Evolutionary conservation across 2,113 vertebrate genomes (phyloP).

Genomic region (Lonchura striata): DNA sequence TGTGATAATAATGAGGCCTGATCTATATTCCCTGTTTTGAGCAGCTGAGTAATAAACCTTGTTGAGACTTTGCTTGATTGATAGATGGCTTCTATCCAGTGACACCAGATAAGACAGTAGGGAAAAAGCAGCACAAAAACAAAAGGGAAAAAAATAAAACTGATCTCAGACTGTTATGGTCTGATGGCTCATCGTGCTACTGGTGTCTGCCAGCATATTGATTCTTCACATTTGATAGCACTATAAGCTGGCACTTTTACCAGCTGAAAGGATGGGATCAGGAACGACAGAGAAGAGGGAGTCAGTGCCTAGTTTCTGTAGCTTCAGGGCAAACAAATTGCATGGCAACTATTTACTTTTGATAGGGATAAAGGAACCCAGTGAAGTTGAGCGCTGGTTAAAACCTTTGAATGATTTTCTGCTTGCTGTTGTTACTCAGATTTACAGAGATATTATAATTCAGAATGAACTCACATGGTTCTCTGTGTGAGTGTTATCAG

Average conservation of each 20-base stretch:
- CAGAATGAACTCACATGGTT: not conserved
- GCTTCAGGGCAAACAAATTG: conserved; percentile 34
- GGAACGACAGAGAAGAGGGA: conserved; percentile 34
- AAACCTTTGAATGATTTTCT: conserved; percentile 47
- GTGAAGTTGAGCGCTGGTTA: not conserved
- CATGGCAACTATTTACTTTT: conserved; percentile 10
- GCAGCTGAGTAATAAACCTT: conserved; percentile 53
- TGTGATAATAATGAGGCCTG: not conserved
- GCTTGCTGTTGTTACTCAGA: not conserved
- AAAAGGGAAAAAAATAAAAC: conserved; percentile 19
- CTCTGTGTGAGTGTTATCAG: not conserved
- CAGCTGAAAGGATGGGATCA: conserved; percentile 14
- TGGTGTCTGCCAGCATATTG: conserved; percentile 62
- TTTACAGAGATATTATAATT: not conserved
- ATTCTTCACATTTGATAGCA: conserved; percentile 61
- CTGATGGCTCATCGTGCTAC: conserved; percentile 50
- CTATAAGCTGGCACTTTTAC: conserved; percentile 35
- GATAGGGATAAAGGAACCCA: conserved; percentile 36
- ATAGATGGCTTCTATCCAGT: conserved; percentile 59
- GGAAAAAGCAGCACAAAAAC: conserved; percentile 28
- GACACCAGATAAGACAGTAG: conserved; percentile 55
- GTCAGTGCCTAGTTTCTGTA: not conserved
- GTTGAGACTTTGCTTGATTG: conserved; percentile 57
- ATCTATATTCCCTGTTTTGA: conserved; percentile 43
- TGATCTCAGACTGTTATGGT: conserved; percentile 51